A percentile compares a stretch with the other conserved stretches of the same genome.
Evolutionary conservation across 2,888 invertebrate genomes (phyloP).

Genomic region (Lissocephala sabroskyi): DNA sequence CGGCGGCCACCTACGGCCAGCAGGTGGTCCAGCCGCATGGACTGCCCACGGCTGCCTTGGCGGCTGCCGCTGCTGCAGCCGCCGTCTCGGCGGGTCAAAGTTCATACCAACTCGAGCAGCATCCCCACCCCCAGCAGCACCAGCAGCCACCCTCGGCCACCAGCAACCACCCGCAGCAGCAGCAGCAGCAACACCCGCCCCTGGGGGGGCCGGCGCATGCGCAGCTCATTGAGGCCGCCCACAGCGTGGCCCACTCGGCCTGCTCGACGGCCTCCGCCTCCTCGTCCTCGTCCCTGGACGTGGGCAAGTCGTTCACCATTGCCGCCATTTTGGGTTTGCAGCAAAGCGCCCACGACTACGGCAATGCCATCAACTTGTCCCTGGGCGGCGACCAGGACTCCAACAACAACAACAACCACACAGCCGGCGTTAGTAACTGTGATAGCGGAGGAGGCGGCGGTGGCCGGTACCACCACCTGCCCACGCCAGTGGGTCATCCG

Average conservation of each 20-base stretch:
- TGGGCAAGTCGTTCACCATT: constrained; percentile 87
- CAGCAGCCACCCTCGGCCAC: constrained; percentile 24
- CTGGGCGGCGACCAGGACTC: constrained; percentile 40
- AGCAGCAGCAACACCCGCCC: constrained; percentile 14
- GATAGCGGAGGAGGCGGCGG: constrained; percentile 51
- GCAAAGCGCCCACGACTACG: constrained; percentile 71
- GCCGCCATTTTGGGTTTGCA: constrained; percentile 88
- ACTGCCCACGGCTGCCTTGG: constrained; percentile 56
- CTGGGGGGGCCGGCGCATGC: constrained; percentile 11
- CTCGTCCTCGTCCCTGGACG: constrained; percentile 70
- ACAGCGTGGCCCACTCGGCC: constrained; percentile 28
- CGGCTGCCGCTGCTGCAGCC: constrained; percentile 50
- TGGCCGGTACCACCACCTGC: constrained; percentile 45
- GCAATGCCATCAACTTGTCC: constrained; percentile 72
- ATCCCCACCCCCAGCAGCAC: constrained; percentile 30
- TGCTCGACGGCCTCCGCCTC: constrained; percentile 62
- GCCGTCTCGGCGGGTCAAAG: constrained; percentile 56
- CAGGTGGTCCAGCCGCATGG: constrained; percentile 30
- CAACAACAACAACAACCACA: constrained; percentile 32
- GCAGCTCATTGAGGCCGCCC: background rate
- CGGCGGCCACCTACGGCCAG: constrained; percentile 18
- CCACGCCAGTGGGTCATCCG: constrained; percentile 27
- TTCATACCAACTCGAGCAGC: constrained; percentile 56
- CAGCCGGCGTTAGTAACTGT: constrained; percentile 55
- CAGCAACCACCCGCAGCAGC: constrained; percentile 19